phyloP scores from a whole-genome alignment of 2,888 invertebrate genomes.

The Clostera curtula region DNA sequence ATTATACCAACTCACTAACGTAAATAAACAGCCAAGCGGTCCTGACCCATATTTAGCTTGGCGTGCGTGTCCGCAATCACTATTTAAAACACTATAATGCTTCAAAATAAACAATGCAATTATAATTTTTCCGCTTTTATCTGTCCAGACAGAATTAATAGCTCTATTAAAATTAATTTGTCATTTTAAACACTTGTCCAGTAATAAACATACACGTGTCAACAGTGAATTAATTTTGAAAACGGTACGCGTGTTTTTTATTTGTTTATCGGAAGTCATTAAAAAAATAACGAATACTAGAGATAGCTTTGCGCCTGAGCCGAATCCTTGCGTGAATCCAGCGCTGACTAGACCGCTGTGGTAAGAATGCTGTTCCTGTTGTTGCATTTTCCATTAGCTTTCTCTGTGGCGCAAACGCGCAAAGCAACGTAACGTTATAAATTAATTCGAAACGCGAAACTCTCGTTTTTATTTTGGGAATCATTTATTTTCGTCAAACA shows the following conservation, averaged over 20 bases:
- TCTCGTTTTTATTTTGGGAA: slow-evolving; percentile 68
- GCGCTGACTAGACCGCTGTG: no score
- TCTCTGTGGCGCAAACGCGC: slow-evolving; percentile 37
- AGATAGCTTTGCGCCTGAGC: no score
- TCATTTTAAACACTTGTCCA: slow-evolving; percentile 27
- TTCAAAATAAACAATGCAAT: slow-evolving; percentile 57
- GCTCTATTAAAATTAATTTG: slow-evolving; percentile 43
- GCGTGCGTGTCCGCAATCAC: slow-evolving; percentile 60
- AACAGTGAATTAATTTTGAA: slow-evolving; percentile 13
- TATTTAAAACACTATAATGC: slow-evolving; percentile 48
- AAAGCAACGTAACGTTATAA: slow-evolving; percentile 54
- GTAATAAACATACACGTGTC: slow-evolving; percentile 10
- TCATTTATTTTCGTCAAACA: slow-evolving; percentile 73
- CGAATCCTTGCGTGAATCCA: no score
- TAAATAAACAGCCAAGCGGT: slow-evolving; percentile 36
- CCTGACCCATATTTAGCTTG: slow-evolving; percentile 39
- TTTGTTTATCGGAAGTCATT: no score
- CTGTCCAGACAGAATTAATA: slow-evolving; percentile 42
- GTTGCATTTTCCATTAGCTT: slow-evolving; percentile 33
- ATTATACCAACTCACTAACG: slow-evolving; percentile 39
- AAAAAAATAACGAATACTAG: no score
- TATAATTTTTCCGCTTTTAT: slow-evolving; percentile 46
- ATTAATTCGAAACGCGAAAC: slow-evolving; percentile 63
- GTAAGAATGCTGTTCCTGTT: slow-evolving; percentile 28
- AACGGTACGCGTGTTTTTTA: no score